A percentile compares a stretch with the other conserved stretches of the same genome.
Conservation (phyloP, 2,797 vertebrate species). For the Graptemys geographica region DNA sequence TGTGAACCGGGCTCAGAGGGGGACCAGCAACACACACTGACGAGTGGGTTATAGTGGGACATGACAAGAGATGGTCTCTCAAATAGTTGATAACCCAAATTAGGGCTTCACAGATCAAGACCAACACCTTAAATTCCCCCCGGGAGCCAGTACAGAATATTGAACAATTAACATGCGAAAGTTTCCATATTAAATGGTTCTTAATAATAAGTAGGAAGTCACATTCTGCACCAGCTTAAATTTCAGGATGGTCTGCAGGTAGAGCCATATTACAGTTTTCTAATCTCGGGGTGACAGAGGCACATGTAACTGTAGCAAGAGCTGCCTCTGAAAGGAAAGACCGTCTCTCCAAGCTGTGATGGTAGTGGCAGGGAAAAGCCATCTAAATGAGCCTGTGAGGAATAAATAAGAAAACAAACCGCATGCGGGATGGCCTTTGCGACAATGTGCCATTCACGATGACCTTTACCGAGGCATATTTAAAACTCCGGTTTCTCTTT, state of each 20-base stretch:
- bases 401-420: slow-evolving; percentile 34
- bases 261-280: neutral
- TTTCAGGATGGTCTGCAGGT: neutral
- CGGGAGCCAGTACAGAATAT: neutral
- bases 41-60: neutral
- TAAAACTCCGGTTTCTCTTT: slow-evolving; percentile 56
- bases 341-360: neutral
- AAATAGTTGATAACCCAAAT: neutral
- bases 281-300: neutral
- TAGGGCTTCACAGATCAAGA: neutral
- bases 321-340: neutral
- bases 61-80: neutral
- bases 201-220: neutral
- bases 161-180: too few relatives aligned
- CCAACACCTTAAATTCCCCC: neutral
- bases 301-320: accelerated
- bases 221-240: neutral
- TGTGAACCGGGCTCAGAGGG: neutral
- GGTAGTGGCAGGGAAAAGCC: neutral
- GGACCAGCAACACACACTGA: neutral
- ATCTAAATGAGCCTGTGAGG: slow-evolving; percentile 9
- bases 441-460: slow-evolving; percentile 43
- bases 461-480: slow-evolving; percentile 64
- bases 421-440: slow-evolving; percentile 28
- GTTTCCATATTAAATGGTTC: accelerated